Evolutionary conservation across 2,888 invertebrate genomes (phyloP), one percentile per base, ranked within the genome.

Genomic region (Brachynemurus nebulosus): DNA sequence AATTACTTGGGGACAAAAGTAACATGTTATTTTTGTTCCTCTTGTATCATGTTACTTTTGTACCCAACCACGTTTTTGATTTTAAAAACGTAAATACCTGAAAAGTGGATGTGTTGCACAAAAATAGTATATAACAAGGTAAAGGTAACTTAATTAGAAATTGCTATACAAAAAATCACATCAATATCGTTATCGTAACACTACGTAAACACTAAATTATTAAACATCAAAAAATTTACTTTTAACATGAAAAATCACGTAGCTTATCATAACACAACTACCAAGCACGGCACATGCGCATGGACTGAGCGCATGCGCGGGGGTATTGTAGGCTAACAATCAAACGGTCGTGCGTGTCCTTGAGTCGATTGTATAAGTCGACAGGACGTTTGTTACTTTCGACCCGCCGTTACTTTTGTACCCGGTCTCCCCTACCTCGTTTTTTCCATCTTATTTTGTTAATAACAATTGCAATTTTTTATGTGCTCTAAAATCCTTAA

Each of bases 351-450:
- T 8, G 25, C 46, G 45, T 50, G 46, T 40, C 41, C 47, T 35
- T n/a, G n/a, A n/a, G n/a, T n/a, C 51, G 20, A 47, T 52, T 51
- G 45, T 46, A 48, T 48, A 50, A 46, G 47, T 21, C 47, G 50
- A 53, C 23, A 51, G 45, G 50, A 48, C 50, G 41, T 49, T 53
- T 51, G 51, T 51, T 53, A 51, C 50, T 52, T 53, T 51, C 50
- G 48, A 51, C 50, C 52, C 52, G 48, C 53, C 47, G 51, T 53
- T 53, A 53, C 52, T 50, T 52, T 52, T 50, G 51, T 52, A 45
- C 50, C 51, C 51, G 51, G 47, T 51, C 51, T 53, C 47, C 51
- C 49, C 52, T 51, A 51, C 25, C 25, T 6, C 25, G 25, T 45
- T 44, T 47, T n/a, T n/a, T n/a, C n/a, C n/a, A n/a, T n/a, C n/a